Evolutionary conservation across 92 coral and sea anemone species (phyloP).

Genomic region (Porites rus): DNA sequence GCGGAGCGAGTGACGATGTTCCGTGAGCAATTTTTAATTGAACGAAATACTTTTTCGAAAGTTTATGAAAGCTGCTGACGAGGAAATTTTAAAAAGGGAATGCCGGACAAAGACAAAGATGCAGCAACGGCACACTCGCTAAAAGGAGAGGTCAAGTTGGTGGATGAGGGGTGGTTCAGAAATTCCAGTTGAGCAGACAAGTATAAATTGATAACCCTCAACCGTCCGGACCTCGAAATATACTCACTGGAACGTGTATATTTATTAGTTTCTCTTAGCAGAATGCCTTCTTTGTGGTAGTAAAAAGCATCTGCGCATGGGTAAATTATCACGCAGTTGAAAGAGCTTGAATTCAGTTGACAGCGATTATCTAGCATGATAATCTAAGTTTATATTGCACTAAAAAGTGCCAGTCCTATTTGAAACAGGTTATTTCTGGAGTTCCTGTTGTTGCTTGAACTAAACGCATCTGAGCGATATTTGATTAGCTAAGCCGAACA

Average conservation of each 20-base stretch:
- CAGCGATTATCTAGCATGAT: too few relatives aligned
- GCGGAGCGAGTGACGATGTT: too few relatives aligned
- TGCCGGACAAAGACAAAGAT: background rate
- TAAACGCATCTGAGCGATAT: too few relatives aligned
- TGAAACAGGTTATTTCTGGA: too few relatives aligned
- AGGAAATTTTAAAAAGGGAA: background rate
- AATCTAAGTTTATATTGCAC: too few relatives aligned
- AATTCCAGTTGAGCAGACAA: background rate
- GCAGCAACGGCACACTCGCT: background rate
- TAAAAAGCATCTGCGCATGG: background rate
- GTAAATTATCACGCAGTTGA: background rate
- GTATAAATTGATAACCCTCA: constrained; percentile 19
- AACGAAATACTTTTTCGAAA: too few relatives aligned
- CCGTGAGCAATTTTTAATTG: too few relatives aligned
- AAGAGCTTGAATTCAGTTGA: too few relatives aligned
- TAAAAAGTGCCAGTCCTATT: too few relatives aligned
- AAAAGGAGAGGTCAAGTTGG: background rate
- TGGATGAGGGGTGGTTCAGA: constrained; percentile 3
- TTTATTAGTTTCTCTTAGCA: background rate
- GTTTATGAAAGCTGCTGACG: too few relatives aligned
- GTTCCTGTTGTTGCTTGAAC: too few relatives aligned
- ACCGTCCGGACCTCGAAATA: constrained; percentile 21
- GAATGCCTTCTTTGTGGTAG: background rate
- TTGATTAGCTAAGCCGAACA: too few relatives aligned
- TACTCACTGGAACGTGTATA: background rate